phyloP scores from a whole-genome alignment of 1,140 invertebrate genomes.

The Heliconius himera region DNA sequence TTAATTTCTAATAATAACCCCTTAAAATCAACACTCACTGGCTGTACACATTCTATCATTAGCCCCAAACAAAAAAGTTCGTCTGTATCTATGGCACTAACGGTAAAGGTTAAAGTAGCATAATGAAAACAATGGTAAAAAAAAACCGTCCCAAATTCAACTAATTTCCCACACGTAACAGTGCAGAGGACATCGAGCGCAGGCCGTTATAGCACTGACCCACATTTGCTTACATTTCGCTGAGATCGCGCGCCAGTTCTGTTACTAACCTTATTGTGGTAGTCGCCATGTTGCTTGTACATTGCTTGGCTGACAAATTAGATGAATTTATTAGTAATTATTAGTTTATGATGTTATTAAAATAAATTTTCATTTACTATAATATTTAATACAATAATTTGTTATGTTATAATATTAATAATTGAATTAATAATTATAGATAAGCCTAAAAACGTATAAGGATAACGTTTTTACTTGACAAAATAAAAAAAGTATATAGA shows the following conservation, averaged over 20 bases:
- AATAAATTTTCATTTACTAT: too few species aligned
- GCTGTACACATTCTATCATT: not conserved
- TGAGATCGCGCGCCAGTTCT: conserved; percentile 55
- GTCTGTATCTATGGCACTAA: conserved; percentile 45
- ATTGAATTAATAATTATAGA: not conserved
- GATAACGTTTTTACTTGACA: not conserved
- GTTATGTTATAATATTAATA: not conserved
- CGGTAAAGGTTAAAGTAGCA: conserved; percentile 67
- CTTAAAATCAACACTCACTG: not conserved
- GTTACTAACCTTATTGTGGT: conserved; percentile 68
- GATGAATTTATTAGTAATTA: not conserved
- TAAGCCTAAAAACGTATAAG: not conserved
- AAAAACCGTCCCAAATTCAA: conserved; percentile 78
- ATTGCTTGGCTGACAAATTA: conserved; percentile 42
- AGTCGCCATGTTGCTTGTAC: conserved; percentile 40
- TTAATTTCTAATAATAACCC: not conserved
- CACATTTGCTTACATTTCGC: conserved; percentile 70
- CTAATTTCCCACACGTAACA: conserved; percentile 81
- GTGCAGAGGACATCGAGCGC: conserved; percentile 78
- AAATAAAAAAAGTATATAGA: not conserved
- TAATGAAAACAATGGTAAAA: conserved; percentile 63
- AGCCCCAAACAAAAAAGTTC: conserved; percentile 7
- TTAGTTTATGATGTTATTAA: too few species aligned
- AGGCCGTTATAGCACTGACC: conserved; percentile 79
- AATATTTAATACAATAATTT: not conserved